Evolutionary conservation across 2,113 vertebrate genomes (phyloP), one percentile per base, ranked within the genome.

Genomic region (Syngnathus typhle): DNA sequence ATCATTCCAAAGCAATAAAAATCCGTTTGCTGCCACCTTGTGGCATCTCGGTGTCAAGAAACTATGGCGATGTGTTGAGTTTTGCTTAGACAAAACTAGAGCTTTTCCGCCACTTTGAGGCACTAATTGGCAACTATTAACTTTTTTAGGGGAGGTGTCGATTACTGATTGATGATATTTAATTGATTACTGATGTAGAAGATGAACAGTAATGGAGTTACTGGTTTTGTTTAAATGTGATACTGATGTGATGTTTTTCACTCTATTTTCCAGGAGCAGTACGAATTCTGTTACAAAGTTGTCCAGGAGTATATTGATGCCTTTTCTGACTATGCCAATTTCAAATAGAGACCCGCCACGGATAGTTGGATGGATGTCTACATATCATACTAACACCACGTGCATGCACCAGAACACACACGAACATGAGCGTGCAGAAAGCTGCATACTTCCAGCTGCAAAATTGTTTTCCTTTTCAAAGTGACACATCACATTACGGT

Each of bases 211-310:
- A 32, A 32, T 32, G 27, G 12, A 58, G 27, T 36, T 16, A 36
- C 32, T 7, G 6, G 16, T 7, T 19, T 1, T 37, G 2, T 18
- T n/a, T n/a, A 19, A 39, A 10, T 37, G 23, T 80, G 56, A 73
- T 11, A 3, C 36, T 15, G 15, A 10, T 43, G 5, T 64, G 37
- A 69, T 23, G 32, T 60, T 13, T 27, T 0, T 52, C 19, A 21
- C 38, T 15, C 41, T 2, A 23, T 18, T 60, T 27, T 51, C 0
- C 88, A 98, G 97, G 97, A 99, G 90, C 97, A 99, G 93, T 99
- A 99, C 61, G 97, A 99, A 89, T 99, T 99, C 93, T 98, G 97
- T 92, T 99, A 99, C 93, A 98, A 96, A 90, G 96, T 99, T 91
- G 96, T 99, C 88, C 97, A 99, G 89, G 96, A 99, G 76, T 99